Base-by-base conservation (phyloP, 2,888 invertebrate species). In the Strigamia crassipes region DNA sequence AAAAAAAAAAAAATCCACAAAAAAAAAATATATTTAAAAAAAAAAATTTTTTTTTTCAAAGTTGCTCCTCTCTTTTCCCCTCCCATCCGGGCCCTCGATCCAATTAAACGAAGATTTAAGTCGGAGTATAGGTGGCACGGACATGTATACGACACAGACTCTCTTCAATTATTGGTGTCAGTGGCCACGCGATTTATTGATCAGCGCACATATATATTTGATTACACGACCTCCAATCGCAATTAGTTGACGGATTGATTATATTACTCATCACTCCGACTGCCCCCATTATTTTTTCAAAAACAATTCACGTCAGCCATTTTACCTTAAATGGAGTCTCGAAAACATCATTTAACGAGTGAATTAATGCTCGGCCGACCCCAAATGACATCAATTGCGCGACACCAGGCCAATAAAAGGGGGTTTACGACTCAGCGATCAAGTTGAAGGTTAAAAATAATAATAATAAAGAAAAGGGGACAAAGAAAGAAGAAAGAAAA, bases 351-450 rank as follows among this genome's bases (percentile, higher is more conserved):
- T 15, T 51, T 51, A 51, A 51, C 15, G n/a, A 18, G 15, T 6
- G 51, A 51, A 51, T 51, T 51, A 51, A 51, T 51, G 51, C 51
- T 2, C n/a, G 3, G n/a, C n/a, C n/a, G 18, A 51, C 51, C 51
- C 51, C 2, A 18, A 51, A 51, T 8, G 51, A 51, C 51, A 51
- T 51, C 15, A 51, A 51, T 51, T 51, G 51, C 51, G 18, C 51
- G 51, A 51, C 51, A 46, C 42, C 13, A 51, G 13, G 51, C n/a
- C 51, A 18, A 51, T 51, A 51, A 51, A 51, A 51, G 6, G 1
- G 51, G 51, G 51, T 51, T 51, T n/a, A n/a, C 51, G 51, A 51
- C n/a, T 51, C 18, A n/a, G 46, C n/a, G 51, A 51, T n/a, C 51
- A 8, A 51, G 51, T 51, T 18, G 51, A 51, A 51, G 51, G 51